phyloP scores from a whole-genome alignment of 2,888 invertebrate genomes.

The Cryptops parisi region DNA sequence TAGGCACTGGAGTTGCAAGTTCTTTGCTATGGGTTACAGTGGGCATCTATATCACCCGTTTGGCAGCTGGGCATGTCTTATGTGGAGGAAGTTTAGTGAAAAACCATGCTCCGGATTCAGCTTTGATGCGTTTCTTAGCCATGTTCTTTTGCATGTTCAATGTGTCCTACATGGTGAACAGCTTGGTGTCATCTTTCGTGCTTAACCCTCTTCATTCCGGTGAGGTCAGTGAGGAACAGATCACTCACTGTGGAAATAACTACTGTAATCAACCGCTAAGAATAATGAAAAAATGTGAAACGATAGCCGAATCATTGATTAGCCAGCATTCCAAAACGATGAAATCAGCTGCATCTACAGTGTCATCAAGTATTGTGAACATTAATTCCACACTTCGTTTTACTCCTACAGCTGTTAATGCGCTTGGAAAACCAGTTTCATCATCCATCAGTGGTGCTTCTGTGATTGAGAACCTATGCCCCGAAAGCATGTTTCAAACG shows the following conservation, averaged over 20 bases:
- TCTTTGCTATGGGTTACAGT: slow-evolving; percentile 3
- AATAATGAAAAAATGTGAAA: background rate
- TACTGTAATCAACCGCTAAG: background rate
- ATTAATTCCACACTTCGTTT: background rate
- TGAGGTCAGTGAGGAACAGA: background rate
- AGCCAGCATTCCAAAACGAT: background rate
- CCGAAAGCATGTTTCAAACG: background rate
- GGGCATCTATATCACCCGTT: slow-evolving; percentile 1
- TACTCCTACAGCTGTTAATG: background rate
- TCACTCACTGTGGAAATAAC: background rate
- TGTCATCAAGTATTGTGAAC: background rate
- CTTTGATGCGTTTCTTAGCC: slow-evolving; percentile 2
- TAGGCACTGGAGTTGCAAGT: background rate
- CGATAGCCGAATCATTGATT: background rate
- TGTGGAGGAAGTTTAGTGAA: background rate
- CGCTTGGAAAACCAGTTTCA: background rate
- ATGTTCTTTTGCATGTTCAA: slow-evolving; percentile 6
- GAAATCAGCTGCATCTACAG: background rate
- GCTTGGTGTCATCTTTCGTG: background rate
- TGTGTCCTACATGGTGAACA: background rate
- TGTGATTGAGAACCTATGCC: background rate
- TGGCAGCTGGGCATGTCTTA: background rate
- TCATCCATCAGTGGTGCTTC: background rate
- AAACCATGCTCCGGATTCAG: background rate
- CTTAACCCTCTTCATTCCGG: background rate